phyloP scores from a whole-genome alignment of 30 jellyfish, hydroid and myxozoan species.

The Cassiopea xamachana region DNA sequence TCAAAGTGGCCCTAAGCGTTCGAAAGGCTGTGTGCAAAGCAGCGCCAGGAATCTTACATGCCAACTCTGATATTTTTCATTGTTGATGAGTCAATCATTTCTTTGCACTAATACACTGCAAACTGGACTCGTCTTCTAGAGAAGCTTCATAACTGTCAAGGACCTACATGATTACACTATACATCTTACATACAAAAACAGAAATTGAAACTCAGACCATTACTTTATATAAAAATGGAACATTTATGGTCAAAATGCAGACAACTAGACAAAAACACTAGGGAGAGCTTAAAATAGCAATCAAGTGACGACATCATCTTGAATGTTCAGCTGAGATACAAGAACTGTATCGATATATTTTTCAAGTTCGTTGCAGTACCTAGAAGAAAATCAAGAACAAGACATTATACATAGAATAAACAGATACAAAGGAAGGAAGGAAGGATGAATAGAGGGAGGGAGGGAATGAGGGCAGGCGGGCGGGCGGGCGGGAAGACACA shows the following conservation, averaged over 20 bases:
- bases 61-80: too few species aligned
- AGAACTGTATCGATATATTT: constrained; percentile 44
- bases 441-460: neutral
- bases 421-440: neutral
- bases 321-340: constrained; percentile 3
- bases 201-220: neutral
- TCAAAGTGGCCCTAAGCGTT: too few species aligned
- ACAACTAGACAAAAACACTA: neutral
- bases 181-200: too few species aligned
- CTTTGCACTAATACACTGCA: too few species aligned
- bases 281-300: neutral
- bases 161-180: too few species aligned
- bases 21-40: too few species aligned
- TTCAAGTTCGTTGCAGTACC: constrained; percentile 72
- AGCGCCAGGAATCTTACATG: too few species aligned
- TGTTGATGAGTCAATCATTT: too few species aligned
- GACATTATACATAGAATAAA: neutral
- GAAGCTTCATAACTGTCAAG: too few species aligned
- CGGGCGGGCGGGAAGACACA: too few species aligned
- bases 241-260: neutral
- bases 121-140: too few species aligned
- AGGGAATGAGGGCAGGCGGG: too few species aligned
- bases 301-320: neutral
- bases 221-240: neutral
- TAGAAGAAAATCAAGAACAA: neutral